These are phyloP conservation scores for Hemiscyllium ocellatum DNA, from an alignment of 2,113 vertebrate species.

Conservation along the genomic window DNA sequence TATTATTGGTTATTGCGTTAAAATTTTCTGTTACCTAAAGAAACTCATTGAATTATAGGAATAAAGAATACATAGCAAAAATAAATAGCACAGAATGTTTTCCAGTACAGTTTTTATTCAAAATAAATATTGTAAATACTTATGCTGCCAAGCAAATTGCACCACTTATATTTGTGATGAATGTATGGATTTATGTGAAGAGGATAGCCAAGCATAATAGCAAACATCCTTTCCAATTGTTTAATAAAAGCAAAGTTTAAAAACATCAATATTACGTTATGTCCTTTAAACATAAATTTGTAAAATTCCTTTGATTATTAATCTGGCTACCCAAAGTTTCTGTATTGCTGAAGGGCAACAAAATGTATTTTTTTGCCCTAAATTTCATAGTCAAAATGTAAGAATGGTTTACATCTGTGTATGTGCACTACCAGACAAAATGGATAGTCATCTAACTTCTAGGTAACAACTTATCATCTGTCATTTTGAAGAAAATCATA, in stretches of 20 bases:
- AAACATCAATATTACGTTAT: background rate
- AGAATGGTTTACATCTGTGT: background rate
- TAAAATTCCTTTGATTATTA: background rate
- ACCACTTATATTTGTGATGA: background rate
- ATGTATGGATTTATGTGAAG: background rate
- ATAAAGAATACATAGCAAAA: background rate
- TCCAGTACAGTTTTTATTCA: background rate
- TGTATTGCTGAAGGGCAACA: background rate
- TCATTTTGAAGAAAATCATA: background rate
- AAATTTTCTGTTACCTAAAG: background rate
- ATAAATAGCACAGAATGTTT: background rate
- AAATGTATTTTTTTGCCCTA: background rate
- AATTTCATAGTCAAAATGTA: background rate
- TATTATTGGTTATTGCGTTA: background rate
- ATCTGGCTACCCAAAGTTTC: background rate
- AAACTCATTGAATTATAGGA: no score
- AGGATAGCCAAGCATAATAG: background rate
- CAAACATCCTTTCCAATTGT: background rate
- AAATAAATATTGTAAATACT: background rate
- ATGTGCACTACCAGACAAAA: background rate
- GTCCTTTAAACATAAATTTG: background rate
- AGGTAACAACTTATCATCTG: slow-evolving; percentile 10
- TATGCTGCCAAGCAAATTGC: background rate
- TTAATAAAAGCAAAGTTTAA: background rate
- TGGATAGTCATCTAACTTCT: slow-evolving; percentile 19